A percentile compares a stretch with the other conserved stretches of the same genome.
Evolutionary conservation across 2,797 vertebrate species (phyloP).

Genomic region (Sebastes alutus): DNA sequence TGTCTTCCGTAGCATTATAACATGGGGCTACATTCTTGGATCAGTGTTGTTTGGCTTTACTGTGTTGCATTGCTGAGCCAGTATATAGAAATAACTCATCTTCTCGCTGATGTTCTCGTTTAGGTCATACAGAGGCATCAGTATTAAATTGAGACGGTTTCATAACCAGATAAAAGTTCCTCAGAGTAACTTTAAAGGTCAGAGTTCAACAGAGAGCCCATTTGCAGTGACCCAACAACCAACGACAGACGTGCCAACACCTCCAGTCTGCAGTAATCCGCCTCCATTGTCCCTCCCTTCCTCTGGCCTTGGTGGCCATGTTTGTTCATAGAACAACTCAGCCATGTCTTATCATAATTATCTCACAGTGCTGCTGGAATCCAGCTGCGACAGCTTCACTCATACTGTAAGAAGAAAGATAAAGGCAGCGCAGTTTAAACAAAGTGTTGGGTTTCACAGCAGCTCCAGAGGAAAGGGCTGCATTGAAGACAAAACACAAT

Average conservation of each 20-base stretch:
- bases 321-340: constrained; percentile 17
- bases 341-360: constrained; percentile 35
- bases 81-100: too few species aligned
- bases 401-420: constrained; percentile 4
- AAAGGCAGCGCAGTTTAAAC: constrained; percentile 5
- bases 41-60: neutral
- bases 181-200: neutral
- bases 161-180: too few species aligned
- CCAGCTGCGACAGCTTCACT: constrained; percentile 38
- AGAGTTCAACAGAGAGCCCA: constrained; percentile 1
- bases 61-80: neutral
- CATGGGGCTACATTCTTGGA: neutral
- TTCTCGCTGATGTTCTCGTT: too few species aligned
- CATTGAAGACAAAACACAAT: constrained; percentile 38
- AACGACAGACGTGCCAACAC: constrained; percentile 14
- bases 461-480: constrained; percentile 28
- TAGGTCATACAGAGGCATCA: too few species aligned
- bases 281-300: constrained; percentile 46
- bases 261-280: constrained; percentile 3
- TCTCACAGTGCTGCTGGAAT: constrained; percentile 17
- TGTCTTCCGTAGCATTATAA: neutral
- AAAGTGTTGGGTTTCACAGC: constrained; percentile 3
- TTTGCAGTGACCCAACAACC: neutral
- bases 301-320: constrained; percentile 43
- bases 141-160: too few species aligned